phyloP scores from a whole-genome alignment of 2,797 vertebrate species.

The Astyanax mexicanus region DNA sequence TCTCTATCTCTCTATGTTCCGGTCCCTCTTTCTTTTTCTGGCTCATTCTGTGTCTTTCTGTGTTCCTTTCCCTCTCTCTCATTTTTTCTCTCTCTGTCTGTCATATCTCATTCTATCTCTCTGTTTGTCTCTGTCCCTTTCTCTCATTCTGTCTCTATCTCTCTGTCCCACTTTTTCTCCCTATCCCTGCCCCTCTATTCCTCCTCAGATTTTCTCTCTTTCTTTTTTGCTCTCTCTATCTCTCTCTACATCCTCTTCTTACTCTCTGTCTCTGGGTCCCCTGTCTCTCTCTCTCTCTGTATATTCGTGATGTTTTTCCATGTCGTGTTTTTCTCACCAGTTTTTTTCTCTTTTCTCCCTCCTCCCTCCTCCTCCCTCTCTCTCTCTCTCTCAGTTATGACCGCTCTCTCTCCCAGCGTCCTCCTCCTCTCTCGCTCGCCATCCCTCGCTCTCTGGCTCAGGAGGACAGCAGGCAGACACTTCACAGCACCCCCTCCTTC shows the following conservation, averaged over 20 bases:
- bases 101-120: too few species aligned
- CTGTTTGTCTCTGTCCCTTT: not conserved
- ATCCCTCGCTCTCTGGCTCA: conserved; percentile 80
- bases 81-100: not conserved
- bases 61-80: not conserved
- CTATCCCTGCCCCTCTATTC: not conserved
- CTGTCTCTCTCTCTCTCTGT: conserved; percentile 22
- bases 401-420: conserved; percentile 82
- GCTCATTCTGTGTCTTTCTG: not conserved
- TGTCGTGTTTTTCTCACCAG: too few species aligned
- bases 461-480: conserved; percentile 84
- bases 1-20: too few species aligned
- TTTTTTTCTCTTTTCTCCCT: conserved; percentile 8
- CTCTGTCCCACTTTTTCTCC: too few species aligned
- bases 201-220: not conserved
- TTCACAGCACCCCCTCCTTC: conserved; percentile 83
- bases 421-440: conserved; percentile 80
- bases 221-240: too few species aligned
- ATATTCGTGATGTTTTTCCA: not conserved
- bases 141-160: too few species aligned
- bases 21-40: too few species aligned
- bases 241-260: not conserved
- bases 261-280: conserved; percentile 18
- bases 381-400: conserved; percentile 78
- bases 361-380: conserved; percentile 36